A percentile compares a stretch with the other conserved stretches of the same genome.
phyloP scores from a whole-genome alignment of 2,797 vertebrate genomes.

The Pseudopleuronectes americanus region DNA sequence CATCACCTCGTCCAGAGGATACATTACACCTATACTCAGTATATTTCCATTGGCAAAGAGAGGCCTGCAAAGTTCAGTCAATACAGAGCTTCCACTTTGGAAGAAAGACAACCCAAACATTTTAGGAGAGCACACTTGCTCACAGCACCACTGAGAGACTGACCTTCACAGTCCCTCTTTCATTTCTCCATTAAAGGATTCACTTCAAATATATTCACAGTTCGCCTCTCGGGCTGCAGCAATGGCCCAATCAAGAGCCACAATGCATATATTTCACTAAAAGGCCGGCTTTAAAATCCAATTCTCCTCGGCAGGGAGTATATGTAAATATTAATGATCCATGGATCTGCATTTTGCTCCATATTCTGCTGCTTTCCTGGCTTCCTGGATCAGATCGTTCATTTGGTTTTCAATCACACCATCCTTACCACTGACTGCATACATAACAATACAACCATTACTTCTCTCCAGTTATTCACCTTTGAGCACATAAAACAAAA shows the following conservation, averaged over 20 bases:
- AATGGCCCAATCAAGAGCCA: constrained; percentile 71
- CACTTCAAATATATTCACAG: constrained; percentile 77
- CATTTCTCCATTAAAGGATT: constrained; percentile 78
- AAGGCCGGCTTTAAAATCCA: constrained; percentile 72
- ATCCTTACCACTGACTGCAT: constrained; percentile 18
- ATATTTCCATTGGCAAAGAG: constrained; percentile 14
- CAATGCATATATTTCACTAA: constrained; percentile 78
- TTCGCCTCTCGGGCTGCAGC: constrained; percentile 66
- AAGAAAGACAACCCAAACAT: constrained; percentile 53
- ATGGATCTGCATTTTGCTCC: constrained; percentile 71
- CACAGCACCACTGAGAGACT: constrained; percentile 47
- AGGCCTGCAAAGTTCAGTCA: constrained; percentile 24
- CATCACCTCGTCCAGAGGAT: constrained; percentile 13
- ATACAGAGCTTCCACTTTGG: constrained; percentile 10
- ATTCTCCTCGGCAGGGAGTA: constrained; percentile 68
- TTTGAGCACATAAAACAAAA: constrained; percentile 3
- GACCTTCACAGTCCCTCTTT: constrained; percentile 77
- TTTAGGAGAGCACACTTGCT: constrained; percentile 53
- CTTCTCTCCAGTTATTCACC: not conserved
- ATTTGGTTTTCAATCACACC: constrained; percentile 39
- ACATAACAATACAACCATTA: constrained; percentile 11
- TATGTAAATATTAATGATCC: constrained; percentile 82
- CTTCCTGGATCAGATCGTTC: constrained; percentile 50
- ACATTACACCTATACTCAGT: constrained; percentile 1
- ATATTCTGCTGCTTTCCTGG: constrained; percentile 56